Evolutionary conservation across 2,113 vertebrate species (phyloP).

Genomic region (Cinclus cinclus): DNA sequence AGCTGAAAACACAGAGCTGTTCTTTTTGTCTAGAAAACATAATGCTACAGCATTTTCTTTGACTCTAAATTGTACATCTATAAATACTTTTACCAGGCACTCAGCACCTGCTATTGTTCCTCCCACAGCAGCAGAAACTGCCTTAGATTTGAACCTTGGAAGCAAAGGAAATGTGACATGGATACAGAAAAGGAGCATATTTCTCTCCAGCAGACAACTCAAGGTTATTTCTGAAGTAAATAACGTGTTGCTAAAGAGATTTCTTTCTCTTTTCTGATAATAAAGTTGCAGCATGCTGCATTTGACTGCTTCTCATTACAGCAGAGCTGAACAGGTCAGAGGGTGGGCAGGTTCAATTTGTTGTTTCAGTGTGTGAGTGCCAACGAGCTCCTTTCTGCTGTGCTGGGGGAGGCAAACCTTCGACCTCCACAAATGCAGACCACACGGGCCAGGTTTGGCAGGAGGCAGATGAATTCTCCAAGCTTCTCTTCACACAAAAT

Average conservation of each 20-base stretch:
- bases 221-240: conserved; percentile 56
- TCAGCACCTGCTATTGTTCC: neutral
- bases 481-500: neutral
- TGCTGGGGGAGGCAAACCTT: neutral
- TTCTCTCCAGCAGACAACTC: conserved; percentile 34
- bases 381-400: neutral
- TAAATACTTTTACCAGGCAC: conserved; percentile 11
- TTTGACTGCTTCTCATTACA: conserved; percentile 32
- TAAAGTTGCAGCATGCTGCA: neutral
- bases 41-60: neutral
- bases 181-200: neutral
- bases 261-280: conserved; percentile 31
- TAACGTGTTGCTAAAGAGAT: conserved; percentile 3
- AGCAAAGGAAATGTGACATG: conserved; percentile 16
- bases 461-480: neutral
- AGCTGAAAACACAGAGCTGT: neutral
- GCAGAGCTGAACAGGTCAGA: conserved; percentile 16
- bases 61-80: neutral
- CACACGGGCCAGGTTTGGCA: neutral
- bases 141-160: neutral
- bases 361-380: fast-evolving
- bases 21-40: neutral
- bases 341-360: conserved; percentile 34
- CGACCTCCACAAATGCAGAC: neutral
- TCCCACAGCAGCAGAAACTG: neutral